A percentile compares a stretch with the other conserved stretches of the same genome.
phyloP scores from a whole-genome alignment of 2,113 vertebrate genomes.

The Cryptomyrus ogoouensis region DNA sequence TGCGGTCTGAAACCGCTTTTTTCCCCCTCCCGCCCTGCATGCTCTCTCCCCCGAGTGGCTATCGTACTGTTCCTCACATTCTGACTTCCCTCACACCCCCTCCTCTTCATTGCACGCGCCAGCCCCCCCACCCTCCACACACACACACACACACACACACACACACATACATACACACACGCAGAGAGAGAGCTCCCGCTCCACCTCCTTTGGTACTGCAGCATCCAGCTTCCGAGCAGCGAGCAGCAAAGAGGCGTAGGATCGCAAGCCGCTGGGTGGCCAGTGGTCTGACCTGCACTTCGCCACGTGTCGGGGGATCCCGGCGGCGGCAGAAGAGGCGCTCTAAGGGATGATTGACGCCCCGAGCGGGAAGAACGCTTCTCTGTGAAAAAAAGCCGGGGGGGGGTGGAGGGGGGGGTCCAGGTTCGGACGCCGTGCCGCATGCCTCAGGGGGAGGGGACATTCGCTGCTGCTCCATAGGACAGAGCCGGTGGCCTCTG shows the following conservation, averaged over 20 bases:
- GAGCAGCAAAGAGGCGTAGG: slow-evolving; percentile 25
- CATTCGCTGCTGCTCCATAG: background rate
- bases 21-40: background rate
- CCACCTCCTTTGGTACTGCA: slow-evolving; percentile 47
- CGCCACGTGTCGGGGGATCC: background rate
- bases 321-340: background rate
- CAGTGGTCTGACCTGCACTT: slow-evolving; percentile 1
- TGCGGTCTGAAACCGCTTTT: background rate
- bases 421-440: slow-evolving; percentile 19
- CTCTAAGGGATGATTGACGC: background rate
- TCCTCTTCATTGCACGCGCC: slow-evolving; percentile 26
- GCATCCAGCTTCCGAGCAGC: slow-evolving; percentile 40
- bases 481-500: background rate
- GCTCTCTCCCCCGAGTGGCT: background rate
- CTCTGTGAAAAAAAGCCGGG: background rate
- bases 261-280: slow-evolving; percentile 28
- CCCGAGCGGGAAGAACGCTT: background rate
- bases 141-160: background rate
- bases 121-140: slow-evolving; percentile 29
- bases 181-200: slow-evolving; percentile 18
- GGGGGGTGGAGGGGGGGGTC: slow-evolving; percentile 12
- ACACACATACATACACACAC: background rate
- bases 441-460: background rate
- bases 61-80: background rate
- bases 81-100: slow-evolving; percentile 28